phyloP scores from a whole-genome alignment of 2,888 invertebrate genomes.

The Trichacis sp. region DNA sequence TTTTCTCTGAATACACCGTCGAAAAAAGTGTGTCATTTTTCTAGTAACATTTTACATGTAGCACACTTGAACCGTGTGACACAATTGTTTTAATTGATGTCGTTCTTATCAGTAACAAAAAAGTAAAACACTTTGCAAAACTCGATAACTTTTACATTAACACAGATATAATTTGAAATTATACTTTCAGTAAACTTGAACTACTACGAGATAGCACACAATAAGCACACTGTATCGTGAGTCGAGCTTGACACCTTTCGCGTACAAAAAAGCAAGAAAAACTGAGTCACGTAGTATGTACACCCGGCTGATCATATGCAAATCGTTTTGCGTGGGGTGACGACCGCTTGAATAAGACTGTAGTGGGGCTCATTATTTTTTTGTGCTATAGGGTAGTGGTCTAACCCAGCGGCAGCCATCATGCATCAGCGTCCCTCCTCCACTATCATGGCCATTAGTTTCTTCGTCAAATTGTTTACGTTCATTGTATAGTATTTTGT shows the following conservation, averaged over 20 bases:
- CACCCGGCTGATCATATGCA: conserved; percentile 55
- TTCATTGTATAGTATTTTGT: too few species aligned
- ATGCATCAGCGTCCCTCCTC: conserved; percentile 34
- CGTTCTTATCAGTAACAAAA: too few species aligned
- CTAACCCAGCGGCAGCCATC: conserved; percentile 45
- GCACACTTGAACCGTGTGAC: too few species aligned
- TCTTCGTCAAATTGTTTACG: too few species aligned
- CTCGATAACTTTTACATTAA: too few species aligned
- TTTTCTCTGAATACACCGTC: too few species aligned
- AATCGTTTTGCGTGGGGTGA: conserved; percentile 48
- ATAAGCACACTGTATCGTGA: conserved; percentile 49
- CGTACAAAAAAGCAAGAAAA: conserved; percentile 44
- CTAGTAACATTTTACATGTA: too few species aligned
- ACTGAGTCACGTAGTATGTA: conserved; percentile 53
- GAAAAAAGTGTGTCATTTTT: too few species aligned
- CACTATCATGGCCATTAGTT: conserved; percentile 19
- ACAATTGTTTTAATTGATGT: too few species aligned
- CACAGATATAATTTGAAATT: too few species aligned
- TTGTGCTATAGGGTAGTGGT: conserved; percentile 42
- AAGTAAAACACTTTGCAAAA: too few species aligned
- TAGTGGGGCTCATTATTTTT: conserved; percentile 49
- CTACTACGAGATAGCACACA: conserved; percentile 43
- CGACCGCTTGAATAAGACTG: conserved; percentile 39
- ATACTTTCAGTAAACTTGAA: too few species aligned
- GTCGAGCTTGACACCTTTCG: conserved; percentile 42